A percentile compares a stretch with the other conserved stretches of the same genome.
phyloP scores from a whole-genome alignment of 2,888 invertebrate species.

The Palloptera scutellata region DNA sequence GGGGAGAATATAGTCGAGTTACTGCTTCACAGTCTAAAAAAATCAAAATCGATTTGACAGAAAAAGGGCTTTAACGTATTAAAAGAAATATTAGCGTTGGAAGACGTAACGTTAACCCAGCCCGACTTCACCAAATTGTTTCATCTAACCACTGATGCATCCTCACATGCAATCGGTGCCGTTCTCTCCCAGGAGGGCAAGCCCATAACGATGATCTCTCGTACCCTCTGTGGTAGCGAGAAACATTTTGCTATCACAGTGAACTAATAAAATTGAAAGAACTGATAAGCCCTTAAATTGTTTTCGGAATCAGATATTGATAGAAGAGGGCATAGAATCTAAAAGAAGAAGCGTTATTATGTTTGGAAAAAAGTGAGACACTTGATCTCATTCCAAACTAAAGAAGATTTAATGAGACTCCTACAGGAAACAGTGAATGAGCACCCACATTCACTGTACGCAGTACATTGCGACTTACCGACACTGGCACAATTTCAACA shows the following conservation, averaged over 20 bases:
- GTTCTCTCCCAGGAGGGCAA: too few species aligned
- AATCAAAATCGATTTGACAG: conserved; percentile 17
- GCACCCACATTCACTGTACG: conserved; percentile 16
- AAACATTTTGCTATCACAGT: too few species aligned
- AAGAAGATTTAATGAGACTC: neutral
- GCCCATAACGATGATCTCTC: too few species aligned
- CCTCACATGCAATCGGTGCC: neutral
- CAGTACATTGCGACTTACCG: conserved; percentile 23
- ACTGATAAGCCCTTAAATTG: conserved; percentile 31
- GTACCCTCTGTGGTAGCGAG: too few species aligned
- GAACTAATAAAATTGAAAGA: conserved; percentile 30
- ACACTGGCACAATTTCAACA: conserved; percentile 28
- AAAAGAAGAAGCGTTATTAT: conserved; percentile 24
- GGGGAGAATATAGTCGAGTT: conserved; percentile 10
- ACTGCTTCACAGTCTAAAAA: conserved; percentile 11
- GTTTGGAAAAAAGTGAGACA: conserved; percentile 23
- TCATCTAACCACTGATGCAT: conserved; percentile 6
- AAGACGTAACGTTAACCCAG: conserved; percentile 4
- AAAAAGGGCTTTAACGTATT: conserved; percentile 5
- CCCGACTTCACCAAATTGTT: conserved; percentile 2
- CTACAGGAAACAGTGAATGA: conserved; percentile 25
- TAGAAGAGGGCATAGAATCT: conserved; percentile 21
- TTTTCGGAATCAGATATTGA: conserved; percentile 29
- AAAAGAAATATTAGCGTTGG: neutral
- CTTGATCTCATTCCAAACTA: conserved; percentile 1